These are phyloP conservation scores for Eucidaris tribuloides DNA, from an alignment of 35 echinoderm and acorn worm species.

Conservation along the genomic window DNA sequence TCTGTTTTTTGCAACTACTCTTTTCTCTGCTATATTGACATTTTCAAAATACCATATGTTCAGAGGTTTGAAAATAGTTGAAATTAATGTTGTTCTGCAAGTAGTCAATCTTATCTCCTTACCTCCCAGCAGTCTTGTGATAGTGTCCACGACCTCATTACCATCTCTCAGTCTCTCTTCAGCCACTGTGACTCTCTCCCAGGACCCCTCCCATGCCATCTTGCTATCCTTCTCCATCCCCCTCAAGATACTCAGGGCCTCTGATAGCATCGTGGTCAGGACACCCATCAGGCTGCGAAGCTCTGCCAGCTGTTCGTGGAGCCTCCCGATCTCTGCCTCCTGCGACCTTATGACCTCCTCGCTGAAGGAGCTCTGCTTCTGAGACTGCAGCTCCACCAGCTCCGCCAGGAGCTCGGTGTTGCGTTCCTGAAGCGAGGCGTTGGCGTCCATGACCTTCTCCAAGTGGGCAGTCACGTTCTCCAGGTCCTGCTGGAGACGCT, in stretches of 20 bases:
- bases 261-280: constrained; percentile 62
- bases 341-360: constrained; percentile 52
- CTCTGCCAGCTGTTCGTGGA: constrained; percentile 73
- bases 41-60: too few relatives aligned
- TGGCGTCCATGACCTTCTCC: constrained; percentile 64
- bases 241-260: constrained; percentile 68
- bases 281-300: constrained; percentile 55
- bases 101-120: constrained; percentile 20
- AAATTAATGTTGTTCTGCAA: too few relatives aligned
- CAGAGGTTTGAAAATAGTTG: too few relatives aligned
- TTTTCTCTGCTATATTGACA: too few relatives aligned
- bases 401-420: constrained; percentile 55
- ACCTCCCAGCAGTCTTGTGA: constrained; percentile 71
- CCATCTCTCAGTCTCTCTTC: constrained; percentile 59
- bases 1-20: too few relatives aligned
- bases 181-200: constrained; percentile 45
- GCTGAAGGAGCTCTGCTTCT: constrained; percentile 16
- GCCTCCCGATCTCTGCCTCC: constrained; percentile 39
- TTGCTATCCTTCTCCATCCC: constrained; percentile 48
- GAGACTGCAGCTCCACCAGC: constrained; percentile 35
- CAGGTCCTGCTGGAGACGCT: constrained; percentile 73
- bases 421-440: constrained; percentile 64
- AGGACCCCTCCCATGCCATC: constrained; percentile 6
- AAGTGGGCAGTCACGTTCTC: constrained; percentile 76
- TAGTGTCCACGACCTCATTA: constrained; percentile 53